A percentile compares a stretch with the other conserved stretches of the same genome.
Evolutionary conservation across 2,888 invertebrate genomes (phyloP).

Genomic region (Xanthorhoe spadicearia): DNA sequence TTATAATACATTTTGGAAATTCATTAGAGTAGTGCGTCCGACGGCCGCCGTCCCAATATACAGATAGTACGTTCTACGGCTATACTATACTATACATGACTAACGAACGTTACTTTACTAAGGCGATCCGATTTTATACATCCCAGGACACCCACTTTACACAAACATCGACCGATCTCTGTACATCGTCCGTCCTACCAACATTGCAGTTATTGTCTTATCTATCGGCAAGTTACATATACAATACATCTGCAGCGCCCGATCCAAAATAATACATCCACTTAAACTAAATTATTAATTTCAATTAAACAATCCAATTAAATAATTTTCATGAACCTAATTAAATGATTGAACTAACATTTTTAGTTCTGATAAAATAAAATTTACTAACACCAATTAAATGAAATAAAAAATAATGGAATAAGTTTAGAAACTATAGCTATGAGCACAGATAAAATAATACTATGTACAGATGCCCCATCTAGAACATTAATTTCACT

Average conservation of each 20-base stretch:
- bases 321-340: constrained; percentile 25
- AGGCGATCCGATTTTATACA: constrained; percentile 65
- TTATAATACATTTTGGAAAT: constrained; percentile 73
- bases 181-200: constrained; percentile 39
- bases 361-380: constrained; percentile 19
- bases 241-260: constrained; percentile 1
- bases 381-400: constrained; percentile 21
- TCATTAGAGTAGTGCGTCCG: constrained; percentile 30
- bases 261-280: constrained; percentile 10
- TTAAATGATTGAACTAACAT: constrained; percentile 21
- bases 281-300: constrained; percentile 27
- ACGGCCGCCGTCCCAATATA: constrained; percentile 54
- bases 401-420: constrained; percentile 15
- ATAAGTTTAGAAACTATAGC: constrained; percentile 14
- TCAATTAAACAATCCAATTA: constrained; percentile 40
- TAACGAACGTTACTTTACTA: constrained; percentile 47
- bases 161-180: constrained; percentile 39
- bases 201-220: neutral
- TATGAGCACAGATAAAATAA: too few relatives aligned
- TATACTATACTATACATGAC: constrained; percentile 39
- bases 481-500: too few relatives aligned
- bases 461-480: too few relatives aligned
- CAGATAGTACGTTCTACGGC: constrained; percentile 50
- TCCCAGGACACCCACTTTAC: constrained; percentile 35
- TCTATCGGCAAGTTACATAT: neutral